Base-by-base conservation (phyloP, 2,888 invertebrate genomes). In the Cosmia trapezina region DNA sequence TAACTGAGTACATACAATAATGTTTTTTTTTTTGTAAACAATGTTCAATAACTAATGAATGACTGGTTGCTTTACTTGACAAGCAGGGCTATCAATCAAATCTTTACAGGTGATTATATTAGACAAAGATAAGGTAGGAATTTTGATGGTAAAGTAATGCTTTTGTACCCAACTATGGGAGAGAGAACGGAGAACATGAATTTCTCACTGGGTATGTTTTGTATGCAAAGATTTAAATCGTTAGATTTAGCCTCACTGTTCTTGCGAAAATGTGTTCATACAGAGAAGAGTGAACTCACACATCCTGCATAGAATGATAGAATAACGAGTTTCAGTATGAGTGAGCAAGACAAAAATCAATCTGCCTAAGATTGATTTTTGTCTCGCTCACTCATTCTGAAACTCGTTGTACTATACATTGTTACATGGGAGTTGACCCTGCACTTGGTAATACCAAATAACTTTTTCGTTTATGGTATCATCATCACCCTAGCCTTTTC, bases 1-100 rank as follows among this genome's bases (percentile, higher is more conserved):
- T 56, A 70, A 62, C 9, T n/a, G n/a, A n/a, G n/a, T n/a, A n/a
- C n/a, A n/a, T n/a, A n/a, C 5, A 5, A 37, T 53, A 6, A 41
- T 47, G 33, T 49, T 49, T 49, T 57, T 57, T 62, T 64, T 57
- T 60, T 53, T 17, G 47, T 67, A 43, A 54, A 68, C 59, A 59
- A n/a, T 68, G 8, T 33, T 4, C 22, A 22, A 49, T 22, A 74
- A 33, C 1, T 47, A 6, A n/a, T 51, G 22, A 59, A 59, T 66
- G n/a, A 47, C n/a, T 51, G 4, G 12, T 37, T 57, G 28, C 43
- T 69, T 33, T 33, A 43, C 33, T 51, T n/a, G 51, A 66, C 45
- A 41, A 45, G 37, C 11, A 19, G 8, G n/a, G 51, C 28, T 47
- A 53, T 67, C 41, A 47, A 59, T 75, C 51, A 53, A 41, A 47